phyloP scores from a whole-genome alignment of 2,113 vertebrate genomes.

The Oreochromis niloticus region DNA sequence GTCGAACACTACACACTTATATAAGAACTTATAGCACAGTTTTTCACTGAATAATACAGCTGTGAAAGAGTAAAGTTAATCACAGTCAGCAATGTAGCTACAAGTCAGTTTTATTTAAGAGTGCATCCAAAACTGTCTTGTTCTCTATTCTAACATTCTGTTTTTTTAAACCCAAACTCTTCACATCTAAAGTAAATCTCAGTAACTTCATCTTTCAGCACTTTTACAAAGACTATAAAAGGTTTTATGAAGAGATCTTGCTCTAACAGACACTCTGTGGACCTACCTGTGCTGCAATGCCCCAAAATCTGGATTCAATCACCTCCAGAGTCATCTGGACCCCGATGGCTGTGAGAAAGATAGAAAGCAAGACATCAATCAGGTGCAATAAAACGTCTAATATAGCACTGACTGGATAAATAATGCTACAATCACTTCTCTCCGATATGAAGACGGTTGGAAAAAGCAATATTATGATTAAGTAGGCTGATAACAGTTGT shows the following conservation, averaged over 20 bases:
- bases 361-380: neutral
- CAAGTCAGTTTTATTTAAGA: neutral
- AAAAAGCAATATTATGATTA: neutral
- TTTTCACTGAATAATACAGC: neutral
- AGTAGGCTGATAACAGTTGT: neutral
- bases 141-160: neutral
- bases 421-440: fast-evolving
- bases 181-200: neutral
- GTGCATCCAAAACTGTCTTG: neutral
- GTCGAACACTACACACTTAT: neutral
- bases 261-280: neutral
- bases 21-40: neutral
- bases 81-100: neutral
- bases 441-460: neutral
- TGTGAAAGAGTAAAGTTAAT: neutral
- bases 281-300: constrained; percentile 45
- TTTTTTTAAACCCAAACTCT: neutral
- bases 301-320: constrained; percentile 55
- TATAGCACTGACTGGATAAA: neutral
- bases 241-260: neutral
- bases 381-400: neutral
- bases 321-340: constrained; percentile 56
- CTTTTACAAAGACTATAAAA: neutral
- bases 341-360: constrained; percentile 49
- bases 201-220: neutral